A percentile compares a stretch with the other conserved stretches of the same genome.
These are phyloP conservation scores for Zonitis immaculata DNA, from an alignment of 2,888 invertebrate species.

Conservation along the genomic window DNA sequence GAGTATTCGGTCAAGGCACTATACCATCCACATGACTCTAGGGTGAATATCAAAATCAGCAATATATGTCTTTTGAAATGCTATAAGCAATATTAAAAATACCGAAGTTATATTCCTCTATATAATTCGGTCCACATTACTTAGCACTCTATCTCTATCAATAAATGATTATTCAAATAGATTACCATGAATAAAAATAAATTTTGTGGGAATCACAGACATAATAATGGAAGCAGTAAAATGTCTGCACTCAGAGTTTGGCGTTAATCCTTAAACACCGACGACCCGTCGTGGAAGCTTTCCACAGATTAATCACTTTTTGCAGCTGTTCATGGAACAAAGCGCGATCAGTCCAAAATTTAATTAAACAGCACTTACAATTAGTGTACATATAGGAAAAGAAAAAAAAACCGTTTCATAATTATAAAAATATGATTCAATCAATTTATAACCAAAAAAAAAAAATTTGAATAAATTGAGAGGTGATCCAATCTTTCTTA, in stretches of 20 bases:
- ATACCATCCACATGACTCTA: too few species aligned
- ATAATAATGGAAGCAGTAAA: slow-evolving; percentile 30
- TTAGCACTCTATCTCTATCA: background rate
- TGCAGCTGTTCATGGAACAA: slow-evolving; percentile 24
- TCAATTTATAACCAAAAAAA: background rate
- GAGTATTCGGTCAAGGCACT: too few species aligned
- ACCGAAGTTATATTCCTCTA: too few species aligned
- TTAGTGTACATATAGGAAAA: too few species aligned
- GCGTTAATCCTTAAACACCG: slow-evolving; percentile 33
- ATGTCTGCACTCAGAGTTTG: slow-evolving; percentile 29
- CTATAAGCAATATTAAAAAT: too few species aligned
- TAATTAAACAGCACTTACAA: background rate
- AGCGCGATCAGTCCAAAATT: slow-evolving; percentile 16
- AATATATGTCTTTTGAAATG: too few species aligned
- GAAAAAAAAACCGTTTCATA: too few species aligned
- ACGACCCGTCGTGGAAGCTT: slow-evolving; percentile 32
- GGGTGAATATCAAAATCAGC: too few species aligned
- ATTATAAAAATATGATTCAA: too few species aligned
- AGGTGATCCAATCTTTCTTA: background rate
- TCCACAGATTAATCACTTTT: slow-evolving; percentile 34
- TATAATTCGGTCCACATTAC: too few species aligned
- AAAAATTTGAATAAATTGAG: background rate
- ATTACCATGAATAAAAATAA: too few species aligned
- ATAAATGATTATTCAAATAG: slow-evolving; percentile 19
- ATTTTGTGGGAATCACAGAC: slow-evolving; percentile 30